Percentiles rank a stretch among this genome's conserved stretches.
Evolutionary conservation across 2,113 vertebrate species (phyloP).

Genomic region (Hemiscyllium ocellatum): DNA sequence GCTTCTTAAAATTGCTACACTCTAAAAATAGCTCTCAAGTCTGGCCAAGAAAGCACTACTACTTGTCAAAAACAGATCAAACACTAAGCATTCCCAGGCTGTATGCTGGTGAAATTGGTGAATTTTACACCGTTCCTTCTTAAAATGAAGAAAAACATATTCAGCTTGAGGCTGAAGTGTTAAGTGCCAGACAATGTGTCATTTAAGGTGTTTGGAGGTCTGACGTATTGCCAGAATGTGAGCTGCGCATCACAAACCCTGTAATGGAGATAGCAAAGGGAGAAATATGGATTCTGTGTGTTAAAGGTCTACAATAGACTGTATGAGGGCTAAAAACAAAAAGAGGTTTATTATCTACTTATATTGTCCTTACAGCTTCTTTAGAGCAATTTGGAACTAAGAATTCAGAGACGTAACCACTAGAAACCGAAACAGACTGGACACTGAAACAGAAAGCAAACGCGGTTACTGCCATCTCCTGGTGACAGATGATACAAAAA

Average conservation of each 20-base stretch:
- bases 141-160: neutral
- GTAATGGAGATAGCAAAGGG: neutral
- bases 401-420: neutral
- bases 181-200: neutral
- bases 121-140: neutral
- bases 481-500: neutral
- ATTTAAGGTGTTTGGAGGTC: neutral
- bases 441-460: neutral
- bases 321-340: neutral
- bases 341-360: conserved; percentile 6
- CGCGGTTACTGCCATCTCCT: neutral
- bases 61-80: neutral
- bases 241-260: neutral
- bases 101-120: neutral
- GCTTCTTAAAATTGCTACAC: neutral
- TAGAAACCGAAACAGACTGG: neutral
- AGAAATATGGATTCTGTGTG: neutral
- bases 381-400: neutral
- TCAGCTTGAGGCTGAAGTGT: neutral
- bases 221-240: neutral
- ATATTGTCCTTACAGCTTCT: neutral
- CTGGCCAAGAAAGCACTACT: neutral
- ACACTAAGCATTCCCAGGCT: neutral
- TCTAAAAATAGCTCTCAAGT: neutral
- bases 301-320: neutral